phyloP scores from a whole-genome alignment of 2,888 invertebrate genomes.

The Mimumesa dahlbomi region DNA sequence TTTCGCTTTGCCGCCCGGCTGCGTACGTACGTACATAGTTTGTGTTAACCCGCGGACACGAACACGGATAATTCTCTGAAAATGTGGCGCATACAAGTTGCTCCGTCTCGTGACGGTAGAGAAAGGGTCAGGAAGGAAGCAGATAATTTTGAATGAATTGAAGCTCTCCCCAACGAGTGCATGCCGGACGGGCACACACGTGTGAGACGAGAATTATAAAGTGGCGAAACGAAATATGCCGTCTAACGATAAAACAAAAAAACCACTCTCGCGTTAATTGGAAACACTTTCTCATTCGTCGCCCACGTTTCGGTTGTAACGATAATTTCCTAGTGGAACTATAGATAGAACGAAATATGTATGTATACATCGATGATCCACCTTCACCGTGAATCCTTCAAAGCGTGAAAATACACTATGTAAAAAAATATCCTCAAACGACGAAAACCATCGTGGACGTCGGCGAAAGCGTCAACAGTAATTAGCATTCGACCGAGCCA shows the following conservation, averaged over 20 bases:
- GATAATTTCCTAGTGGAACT: too few relatives aligned
- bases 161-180: slow-evolving; percentile 49
- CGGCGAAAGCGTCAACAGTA: slow-evolving; percentile 46
- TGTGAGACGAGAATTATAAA: slow-evolving; percentile 1
- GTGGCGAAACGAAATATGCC: slow-evolving; percentile 1
- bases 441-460: slow-evolving; percentile 11
- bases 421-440: slow-evolving; percentile 18
- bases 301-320: not conserved
- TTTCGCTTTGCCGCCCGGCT: slow-evolving; percentile 59
- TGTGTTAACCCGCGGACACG: slow-evolving; percentile 62
- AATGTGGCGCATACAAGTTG: slow-evolving; percentile 63
- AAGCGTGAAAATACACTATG: slow-evolving; percentile 29
- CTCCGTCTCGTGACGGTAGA: slow-evolving; percentile 45
- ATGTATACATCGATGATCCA: slow-evolving; percentile 22
- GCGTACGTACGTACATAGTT: too few relatives aligned
- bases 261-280: slow-evolving; percentile 2
- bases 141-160: slow-evolving; percentile 64
- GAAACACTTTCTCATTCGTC: not conserved
- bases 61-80: slow-evolving; percentile 63
- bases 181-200: slow-evolving; percentile 22
- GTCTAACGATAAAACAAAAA: not conserved
- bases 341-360: too few relatives aligned
- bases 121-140: slow-evolving; percentile 66
- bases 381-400: not conserved
- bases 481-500: slow-evolving; percentile 44